Evolutionary conservation across 2,888 invertebrate genomes (phyloP), one percentile per base, ranked within the genome.

Genomic region (Yponomeuta plumbellus): DNA sequence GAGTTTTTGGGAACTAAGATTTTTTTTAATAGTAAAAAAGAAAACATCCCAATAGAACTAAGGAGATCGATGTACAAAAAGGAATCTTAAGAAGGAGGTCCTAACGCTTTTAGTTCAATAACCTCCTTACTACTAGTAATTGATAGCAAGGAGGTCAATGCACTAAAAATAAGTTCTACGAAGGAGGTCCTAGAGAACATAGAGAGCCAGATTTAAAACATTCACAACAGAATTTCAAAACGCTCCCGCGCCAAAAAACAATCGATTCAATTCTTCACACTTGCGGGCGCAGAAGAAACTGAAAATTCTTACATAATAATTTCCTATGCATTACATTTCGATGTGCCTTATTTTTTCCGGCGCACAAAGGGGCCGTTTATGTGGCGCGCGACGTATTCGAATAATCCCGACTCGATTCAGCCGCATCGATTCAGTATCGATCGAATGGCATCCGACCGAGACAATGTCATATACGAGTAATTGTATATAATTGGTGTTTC

Each of bases 401-500:
- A 79, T 75, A 79, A 85, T 85, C 80, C 80, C 39, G 56, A 21
- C 23, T 61, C 40, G 62, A 79, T 82, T 85, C 86, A 13, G 23
- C 40, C 40, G 62, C 79, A 83, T 85, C 86, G 86, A 88, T 82
- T 78, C 83, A 77, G 79, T 81, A 87, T 88, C 88, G 88, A 88
- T 85, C 81, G 77, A 72, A 71, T 70, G 84, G 87, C 81, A 88
- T 85, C 75, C 72, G 67, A 66, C 52, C 40, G 44, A 80, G 81
- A 87, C 87, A 86, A 81, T 88, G 89, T 88, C 87, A 86, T 88
- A 89, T 88, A 87, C 85, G 78, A 80, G 88, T 90, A 91, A 90
- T 91, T 89, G 88, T 89, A 89, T 87, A 88, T 91, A 91, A 91
- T 91, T 90, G 89, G 86, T 83, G 83, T 87, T 90, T 89, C 89